Evolutionary conservation across 2,797 vertebrate species (phyloP), one percentile per base, ranked within the genome.

Genomic region (Pseudochaenichthys georgianus): DNA sequence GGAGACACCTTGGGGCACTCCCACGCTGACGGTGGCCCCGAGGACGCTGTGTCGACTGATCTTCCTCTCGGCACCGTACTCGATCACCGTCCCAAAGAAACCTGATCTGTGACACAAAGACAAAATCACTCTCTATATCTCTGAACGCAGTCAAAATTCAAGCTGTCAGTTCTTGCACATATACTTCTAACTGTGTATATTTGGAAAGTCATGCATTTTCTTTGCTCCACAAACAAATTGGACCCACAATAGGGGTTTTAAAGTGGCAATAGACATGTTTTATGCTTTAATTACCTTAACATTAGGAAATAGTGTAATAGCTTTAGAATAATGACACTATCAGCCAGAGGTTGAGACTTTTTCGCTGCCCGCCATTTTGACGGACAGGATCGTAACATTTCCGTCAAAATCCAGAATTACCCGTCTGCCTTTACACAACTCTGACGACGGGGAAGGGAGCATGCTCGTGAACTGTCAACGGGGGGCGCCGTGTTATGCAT

Each of bases 11-110:
- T 99, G 98, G 0, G 98, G 98, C 53, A 99, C 96, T 45, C 98
- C 98, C 2, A 99, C 80, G 50, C 98, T 99, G 94, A 99, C 96
- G 0, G 97, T 96, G 10, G 98, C 98, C 48, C 98, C 98, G 31
- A 99, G 87, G 75, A 98, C 74, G 9, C 98, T 99, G 95, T 99
- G 98, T 54, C 97, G 94, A 89, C 98, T 99, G 92, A 99, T 99
- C 93, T 98, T 99, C 89, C 97, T 95, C 89, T 99, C 98, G 0
- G 97, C 98, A 0, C 98, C 98, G 0, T 99, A 99, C 82, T 99
- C 98, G 19, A 99, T 94, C 83, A 99, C 94, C 0, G 97, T 98
- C 80, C 98, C 98, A 59, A 99, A 99, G 92, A 99, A 97, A 77
- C 98, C 98, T 0, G 97, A 96, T 94, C 98, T 99, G 85, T n/a